These are phyloP conservation scores for Euphydryas editha DNA, from an alignment of 2,888 invertebrate genomes.

Conservation along the genomic window DNA sequence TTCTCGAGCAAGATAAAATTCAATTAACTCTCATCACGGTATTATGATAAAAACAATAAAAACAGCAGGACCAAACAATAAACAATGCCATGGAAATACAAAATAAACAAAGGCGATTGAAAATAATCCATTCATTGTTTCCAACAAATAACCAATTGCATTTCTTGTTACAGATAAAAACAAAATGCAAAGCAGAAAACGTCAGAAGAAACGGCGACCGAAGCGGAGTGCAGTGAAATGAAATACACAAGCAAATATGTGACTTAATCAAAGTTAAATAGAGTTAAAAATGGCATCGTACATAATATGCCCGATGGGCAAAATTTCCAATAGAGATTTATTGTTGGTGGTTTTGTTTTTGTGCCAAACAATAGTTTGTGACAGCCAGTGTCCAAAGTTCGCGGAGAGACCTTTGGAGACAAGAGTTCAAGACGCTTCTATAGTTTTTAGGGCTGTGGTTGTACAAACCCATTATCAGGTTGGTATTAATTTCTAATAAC, in stretches of 20 bases:
- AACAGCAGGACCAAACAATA: not conserved
- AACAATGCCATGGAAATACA: constrained; percentile 4
- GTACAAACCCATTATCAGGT: constrained; percentile 76
- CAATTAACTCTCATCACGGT: not conserved
- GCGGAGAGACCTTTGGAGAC: constrained; percentile 81
- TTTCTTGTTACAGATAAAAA: constrained; percentile 72
- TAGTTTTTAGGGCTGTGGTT: constrained; percentile 81
- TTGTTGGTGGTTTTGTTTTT: constrained; percentile 69
- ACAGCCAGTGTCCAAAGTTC: constrained; percentile 78
- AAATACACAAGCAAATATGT: constrained; percentile 64
- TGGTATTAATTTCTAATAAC: constrained; percentile 40
- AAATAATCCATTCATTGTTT: constrained; percentile 11
- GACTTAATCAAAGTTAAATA: constrained; percentile 50
- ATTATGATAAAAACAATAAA: constrained; percentile 7
- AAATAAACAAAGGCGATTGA: constrained; percentile 11
- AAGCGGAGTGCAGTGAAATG: constrained; percentile 66
- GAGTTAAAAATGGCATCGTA: constrained; percentile 61
- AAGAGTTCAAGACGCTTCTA: constrained; percentile 78
- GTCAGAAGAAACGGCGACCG: constrained; percentile 68
- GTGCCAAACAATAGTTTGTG: constrained; percentile 77
- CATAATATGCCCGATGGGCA: constrained; percentile 54
- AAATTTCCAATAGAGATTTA: constrained; percentile 64
- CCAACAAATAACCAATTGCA: constrained; percentile 33
- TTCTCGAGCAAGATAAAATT: constrained; percentile 1
- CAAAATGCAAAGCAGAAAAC: constrained; percentile 71